A percentile compares a stretch with the other conserved stretches of the same genome.
These are phyloP conservation scores for Corapipo altera DNA, from an alignment of 2,113 vertebrate genomes.

Conservation along the genomic window DNA sequence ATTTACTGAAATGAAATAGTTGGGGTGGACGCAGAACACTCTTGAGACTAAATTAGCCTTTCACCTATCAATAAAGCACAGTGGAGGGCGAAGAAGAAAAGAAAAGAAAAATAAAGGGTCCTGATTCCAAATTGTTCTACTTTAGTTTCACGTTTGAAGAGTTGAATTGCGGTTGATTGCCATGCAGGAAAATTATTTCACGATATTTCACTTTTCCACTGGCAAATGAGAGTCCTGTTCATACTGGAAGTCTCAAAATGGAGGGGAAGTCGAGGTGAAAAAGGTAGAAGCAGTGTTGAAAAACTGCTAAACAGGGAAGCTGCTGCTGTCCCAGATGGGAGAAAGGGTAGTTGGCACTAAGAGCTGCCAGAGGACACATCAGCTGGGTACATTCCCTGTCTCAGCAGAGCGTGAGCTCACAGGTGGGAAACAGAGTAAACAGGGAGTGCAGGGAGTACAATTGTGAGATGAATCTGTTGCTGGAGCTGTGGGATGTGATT, in stretches of 20 bases:
- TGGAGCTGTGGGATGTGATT: neutral
- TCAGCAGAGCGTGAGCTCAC: accelerated
- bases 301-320: neutral
- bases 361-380: neutral
- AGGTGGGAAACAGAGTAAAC: accelerated
- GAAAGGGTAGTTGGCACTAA: neutral
- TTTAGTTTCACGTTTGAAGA: neutral
- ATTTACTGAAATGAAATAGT: slow-evolving; percentile 24
- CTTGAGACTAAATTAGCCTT: slow-evolving; percentile 24
- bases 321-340: neutral
- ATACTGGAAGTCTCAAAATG: neutral
- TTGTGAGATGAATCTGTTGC: neutral
- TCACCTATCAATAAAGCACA: neutral
- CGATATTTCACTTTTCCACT: neutral
- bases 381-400: neutral
- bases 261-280: neutral
- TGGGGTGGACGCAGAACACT: neutral
- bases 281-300: neutral
- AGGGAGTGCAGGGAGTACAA: neutral
- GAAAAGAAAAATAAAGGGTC: neutral
- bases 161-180: neutral
- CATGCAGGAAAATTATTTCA: neutral
- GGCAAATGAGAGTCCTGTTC: neutral
- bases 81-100: neutral
- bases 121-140: neutral